Evolutionary conservation across 1,140 invertebrate species (phyloP).

Genomic region (Melipona quadrifasciata): DNA sequence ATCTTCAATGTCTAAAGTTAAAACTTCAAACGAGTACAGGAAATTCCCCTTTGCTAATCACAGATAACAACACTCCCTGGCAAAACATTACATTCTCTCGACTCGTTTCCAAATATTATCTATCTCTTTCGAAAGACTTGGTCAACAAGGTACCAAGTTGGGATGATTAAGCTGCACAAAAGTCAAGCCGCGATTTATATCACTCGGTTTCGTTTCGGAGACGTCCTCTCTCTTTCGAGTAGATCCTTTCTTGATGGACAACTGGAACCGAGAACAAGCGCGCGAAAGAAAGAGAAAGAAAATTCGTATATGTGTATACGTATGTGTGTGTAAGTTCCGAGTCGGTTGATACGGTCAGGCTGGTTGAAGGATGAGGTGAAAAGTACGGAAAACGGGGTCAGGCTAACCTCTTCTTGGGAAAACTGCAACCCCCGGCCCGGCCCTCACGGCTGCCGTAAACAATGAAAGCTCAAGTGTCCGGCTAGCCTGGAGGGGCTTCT

Average conservation of each 20-base stretch:
- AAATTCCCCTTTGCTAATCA: neutral
- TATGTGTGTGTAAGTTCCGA: neutral
- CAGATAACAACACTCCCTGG: neutral
- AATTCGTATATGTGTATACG: too few species aligned
- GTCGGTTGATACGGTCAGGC: constrained; percentile 25
- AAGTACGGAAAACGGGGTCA: constrained; percentile 60
- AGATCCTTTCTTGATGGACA: neutral
- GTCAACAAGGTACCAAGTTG: neutral
- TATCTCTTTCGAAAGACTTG: neutral
- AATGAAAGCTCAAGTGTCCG: constrained; percentile 76
- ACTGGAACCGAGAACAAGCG: constrained; percentile 13
- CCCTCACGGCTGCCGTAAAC: constrained; percentile 69
- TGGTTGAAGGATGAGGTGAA: constrained; percentile 52
- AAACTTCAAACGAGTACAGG: neutral
- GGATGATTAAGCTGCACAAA: neutral
- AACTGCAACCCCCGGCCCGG: constrained; percentile 22
- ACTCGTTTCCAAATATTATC: neutral
- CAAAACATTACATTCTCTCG: too few species aligned
- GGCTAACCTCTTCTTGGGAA: constrained; percentile 54
- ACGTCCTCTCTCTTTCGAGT: neutral
- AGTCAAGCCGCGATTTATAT: constrained; percentile 15
- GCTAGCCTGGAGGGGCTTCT: constrained; percentile 51
- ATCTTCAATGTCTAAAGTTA: too few species aligned
- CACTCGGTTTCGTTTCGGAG: neutral
- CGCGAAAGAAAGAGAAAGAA: neutral